phyloP scores from a whole-genome alignment of 64 coral and sea anemone species.

The Montipora cactus region DNA sequence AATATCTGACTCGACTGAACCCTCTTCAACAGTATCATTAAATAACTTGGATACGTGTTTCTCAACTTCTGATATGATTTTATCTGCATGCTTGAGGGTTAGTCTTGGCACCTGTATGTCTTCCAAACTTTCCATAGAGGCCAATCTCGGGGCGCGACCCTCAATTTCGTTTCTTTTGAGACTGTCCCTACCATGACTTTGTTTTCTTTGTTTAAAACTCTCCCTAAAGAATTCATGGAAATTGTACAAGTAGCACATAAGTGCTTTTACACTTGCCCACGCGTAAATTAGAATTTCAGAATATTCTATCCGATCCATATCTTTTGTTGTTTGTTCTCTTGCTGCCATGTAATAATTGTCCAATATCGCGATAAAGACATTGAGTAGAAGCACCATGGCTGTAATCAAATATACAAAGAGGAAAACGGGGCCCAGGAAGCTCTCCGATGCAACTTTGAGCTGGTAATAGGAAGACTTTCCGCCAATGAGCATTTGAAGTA shows the following conservation, averaged over 20 bases:
- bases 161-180: background rate
- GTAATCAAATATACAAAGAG: slow-evolving; percentile 56
- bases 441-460: slow-evolving; percentile 28
- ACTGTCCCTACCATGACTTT: background rate
- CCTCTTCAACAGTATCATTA: background rate
- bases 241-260: background rate
- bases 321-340: slow-evolving; percentile 6
- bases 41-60: background rate
- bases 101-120: background rate
- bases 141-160: background rate
- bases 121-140: slow-evolving; percentile 10
- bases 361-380: slow-evolving; percentile 67
- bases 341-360: slow-evolving; percentile 57
- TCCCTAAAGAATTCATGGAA: background rate
- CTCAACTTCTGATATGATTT: background rate
- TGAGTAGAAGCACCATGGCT: slow-evolving; percentile 33
- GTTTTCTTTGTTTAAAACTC: background rate
- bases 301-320: slow-evolving; percentile 32
- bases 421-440: slow-evolving; percentile 50
- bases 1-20: background rate
- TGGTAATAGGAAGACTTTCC: slow-evolving; percentile 57
- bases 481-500: slow-evolving; percentile 62
- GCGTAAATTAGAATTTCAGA: slow-evolving; percentile 14
- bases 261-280: background rate
- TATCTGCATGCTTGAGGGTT: background rate